A percentile compares a stretch with the other conserved stretches of the same genome.
Evolutionary conservation across 2,888 invertebrate genomes (phyloP).

Genomic region (Leptinotarsa juncta): DNA sequence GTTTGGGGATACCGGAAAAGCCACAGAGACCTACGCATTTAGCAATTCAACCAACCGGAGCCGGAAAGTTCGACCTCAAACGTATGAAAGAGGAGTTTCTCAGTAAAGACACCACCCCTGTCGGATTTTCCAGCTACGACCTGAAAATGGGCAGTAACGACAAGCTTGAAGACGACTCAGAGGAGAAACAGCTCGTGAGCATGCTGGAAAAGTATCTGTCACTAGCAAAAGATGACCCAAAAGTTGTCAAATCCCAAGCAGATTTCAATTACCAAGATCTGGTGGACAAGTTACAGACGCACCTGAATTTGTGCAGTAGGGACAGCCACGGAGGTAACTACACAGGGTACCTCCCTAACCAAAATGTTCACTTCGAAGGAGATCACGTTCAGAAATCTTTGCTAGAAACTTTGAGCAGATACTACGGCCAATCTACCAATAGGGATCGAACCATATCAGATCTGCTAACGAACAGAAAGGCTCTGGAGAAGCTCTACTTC

Average conservation of each 20-base stretch:
- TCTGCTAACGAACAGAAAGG: slow-evolving; percentile 78
- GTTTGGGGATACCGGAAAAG: slow-evolving; percentile 64
- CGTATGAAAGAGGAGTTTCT: slow-evolving; percentile 78
- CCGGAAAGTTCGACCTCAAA: slow-evolving; percentile 76
- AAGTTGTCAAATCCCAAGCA: slow-evolving; percentile 39
- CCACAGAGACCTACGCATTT: slow-evolving; percentile 63
- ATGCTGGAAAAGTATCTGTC: slow-evolving; percentile 77
- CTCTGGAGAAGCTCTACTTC: slow-evolving; percentile 79
- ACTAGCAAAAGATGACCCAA: slow-evolving; percentile 62
- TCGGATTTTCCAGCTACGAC: slow-evolving; percentile 43
- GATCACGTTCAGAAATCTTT: slow-evolving; percentile 72
- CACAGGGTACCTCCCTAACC: slow-evolving; percentile 33
- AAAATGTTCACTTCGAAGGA: slow-evolving; percentile 63
- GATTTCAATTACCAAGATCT: slow-evolving; percentile 73
- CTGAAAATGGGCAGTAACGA: slow-evolving; percentile 34
- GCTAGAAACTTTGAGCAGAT: slow-evolving; percentile 75
- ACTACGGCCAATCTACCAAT: slow-evolving; percentile 75
- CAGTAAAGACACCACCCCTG: slow-evolving; percentile 65
- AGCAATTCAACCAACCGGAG: slow-evolving; percentile 58
- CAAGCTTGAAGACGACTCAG: slow-evolving; percentile 59
- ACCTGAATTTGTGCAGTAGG: slow-evolving; percentile 63
- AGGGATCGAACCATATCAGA: slow-evolving; percentile 79
- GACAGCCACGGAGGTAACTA: slow-evolving; percentile 34
- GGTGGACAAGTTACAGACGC: slow-evolving; percentile 73
- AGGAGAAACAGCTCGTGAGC: slow-evolving; percentile 72